Percentiles rank a stretch among this genome's conserved stretches.
These are phyloP conservation scores for Jacana jacana DNA, from an alignment of 2,113 vertebrate species.

Conservation along the genomic window DNA sequence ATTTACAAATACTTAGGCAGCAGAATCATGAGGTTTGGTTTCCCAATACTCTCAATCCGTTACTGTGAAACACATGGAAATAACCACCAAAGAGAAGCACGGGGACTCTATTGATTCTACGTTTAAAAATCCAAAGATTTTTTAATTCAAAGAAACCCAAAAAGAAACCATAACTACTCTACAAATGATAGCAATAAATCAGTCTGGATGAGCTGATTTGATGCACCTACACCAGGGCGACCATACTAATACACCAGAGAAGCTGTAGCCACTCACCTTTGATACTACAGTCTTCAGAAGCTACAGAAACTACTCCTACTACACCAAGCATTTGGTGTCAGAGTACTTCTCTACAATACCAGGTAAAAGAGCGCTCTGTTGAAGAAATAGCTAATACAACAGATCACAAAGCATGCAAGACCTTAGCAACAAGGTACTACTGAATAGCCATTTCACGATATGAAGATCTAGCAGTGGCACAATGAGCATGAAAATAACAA, in stretches of 20 bases:
- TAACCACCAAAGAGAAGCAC: background rate
- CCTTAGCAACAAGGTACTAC: background rate
- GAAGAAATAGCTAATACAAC: background rate
- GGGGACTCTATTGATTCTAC: background rate
- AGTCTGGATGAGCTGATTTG: background rate
- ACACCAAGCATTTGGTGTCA: background rate
- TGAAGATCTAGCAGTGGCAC: background rate
- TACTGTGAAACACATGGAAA: background rate
- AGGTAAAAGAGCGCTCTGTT: background rate
- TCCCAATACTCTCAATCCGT: background rate
- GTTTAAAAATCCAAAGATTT: background rate
- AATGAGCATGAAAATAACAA: background rate
- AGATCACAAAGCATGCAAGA: background rate
- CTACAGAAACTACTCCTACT: background rate
- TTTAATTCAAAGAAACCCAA: background rate
- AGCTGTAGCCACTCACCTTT: background rate
- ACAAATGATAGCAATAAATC: background rate
- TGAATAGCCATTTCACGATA: background rate
- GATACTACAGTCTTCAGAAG: background rate
- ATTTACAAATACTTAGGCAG: background rate
- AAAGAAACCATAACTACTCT: background rate
- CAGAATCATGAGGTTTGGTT: background rate
- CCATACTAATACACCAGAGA: background rate
- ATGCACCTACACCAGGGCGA: background rate
- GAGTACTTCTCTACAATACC: background rate